These are phyloP conservation scores for Danionella dracula DNA, from an alignment of 2,797 vertebrate species.

Conservation along the genomic window DNA sequence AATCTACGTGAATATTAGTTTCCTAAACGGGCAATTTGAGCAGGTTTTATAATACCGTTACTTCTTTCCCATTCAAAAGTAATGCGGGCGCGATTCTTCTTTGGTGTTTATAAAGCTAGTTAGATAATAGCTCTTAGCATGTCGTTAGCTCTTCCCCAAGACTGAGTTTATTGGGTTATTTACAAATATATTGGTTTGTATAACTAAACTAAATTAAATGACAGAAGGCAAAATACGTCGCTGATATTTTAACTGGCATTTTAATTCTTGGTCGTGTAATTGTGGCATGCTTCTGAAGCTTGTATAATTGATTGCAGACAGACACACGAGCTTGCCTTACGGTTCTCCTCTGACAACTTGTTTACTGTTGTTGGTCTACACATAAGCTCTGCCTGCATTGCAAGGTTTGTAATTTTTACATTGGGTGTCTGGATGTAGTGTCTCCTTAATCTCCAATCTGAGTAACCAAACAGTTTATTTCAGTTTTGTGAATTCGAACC, in stretches of 20 bases:
- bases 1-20: neutral
- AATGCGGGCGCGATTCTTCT: too few species aligned
- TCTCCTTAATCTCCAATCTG: neutral
- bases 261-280: neutral
- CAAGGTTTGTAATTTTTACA: conserved; percentile 21
- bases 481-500: too few species aligned
- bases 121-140: too few species aligned
- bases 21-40: neutral
- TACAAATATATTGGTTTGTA: neutral
- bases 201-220: too few species aligned
- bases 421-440: neutral
- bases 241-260: too few species aligned
- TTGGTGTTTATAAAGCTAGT: too few species aligned
- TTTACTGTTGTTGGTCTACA: conserved; percentile 39
- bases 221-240: too few species aligned
- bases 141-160: neutral
- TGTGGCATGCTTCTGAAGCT: neutral
- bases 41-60: too few species aligned
- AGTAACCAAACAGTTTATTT: too few species aligned
- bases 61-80: too few species aligned
- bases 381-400: neutral
- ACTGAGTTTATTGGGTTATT: neutral
- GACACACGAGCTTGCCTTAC: neutral
- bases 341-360: conserved; percentile 11
- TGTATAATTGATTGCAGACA: neutral